These are phyloP conservation scores for Bombus impatiens DNA, from an alignment of 1,140 invertebrate species.

Conservation along the genomic window DNA sequence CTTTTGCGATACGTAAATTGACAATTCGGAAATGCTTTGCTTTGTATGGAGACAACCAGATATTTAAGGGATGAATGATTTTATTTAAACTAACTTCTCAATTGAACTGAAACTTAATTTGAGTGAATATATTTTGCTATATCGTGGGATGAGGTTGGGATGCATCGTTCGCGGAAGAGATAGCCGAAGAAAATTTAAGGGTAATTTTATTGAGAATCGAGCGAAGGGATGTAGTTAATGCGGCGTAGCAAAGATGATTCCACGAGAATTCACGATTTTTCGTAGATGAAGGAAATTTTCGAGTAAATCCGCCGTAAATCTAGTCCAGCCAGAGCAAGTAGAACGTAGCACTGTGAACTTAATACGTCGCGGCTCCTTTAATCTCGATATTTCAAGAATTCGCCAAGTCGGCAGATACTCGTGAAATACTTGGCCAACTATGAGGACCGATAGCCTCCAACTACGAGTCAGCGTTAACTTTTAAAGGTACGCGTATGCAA, in stretches of 20 bases:
- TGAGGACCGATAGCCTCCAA: neutral
- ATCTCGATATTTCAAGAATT: slow-evolving; percentile 28
- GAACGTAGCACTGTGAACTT: slow-evolving; percentile 4
- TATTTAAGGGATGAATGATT: too few species aligned
- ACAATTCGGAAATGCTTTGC: neutral
- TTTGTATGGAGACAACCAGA: neutral
- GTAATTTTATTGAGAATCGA: neutral
- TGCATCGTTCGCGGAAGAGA: neutral
- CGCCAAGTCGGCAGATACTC: neutral
- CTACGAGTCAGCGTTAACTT: slow-evolving; percentile 5
- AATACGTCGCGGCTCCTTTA: slow-evolving; percentile 21
- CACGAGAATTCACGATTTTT: neutral
- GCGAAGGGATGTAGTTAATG: neutral
- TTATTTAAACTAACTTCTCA: too few species aligned
- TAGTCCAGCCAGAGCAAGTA: neutral
- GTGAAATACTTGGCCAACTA: slow-evolving; percentile 29
- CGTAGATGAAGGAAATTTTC: neutral
- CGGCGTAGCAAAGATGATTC: neutral
- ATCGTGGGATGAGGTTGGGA: too few species aligned
- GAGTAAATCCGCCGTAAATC: slow-evolving; percentile 6
- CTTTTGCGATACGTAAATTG: neutral
- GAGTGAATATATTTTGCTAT: too few species aligned
- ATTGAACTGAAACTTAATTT: neutral
- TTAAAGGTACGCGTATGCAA: neutral
- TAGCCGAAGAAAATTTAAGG: neutral